Base-by-base conservation (phyloP, 2,113 vertebrate genomes). In the Syngnathus scovelli region DNA sequence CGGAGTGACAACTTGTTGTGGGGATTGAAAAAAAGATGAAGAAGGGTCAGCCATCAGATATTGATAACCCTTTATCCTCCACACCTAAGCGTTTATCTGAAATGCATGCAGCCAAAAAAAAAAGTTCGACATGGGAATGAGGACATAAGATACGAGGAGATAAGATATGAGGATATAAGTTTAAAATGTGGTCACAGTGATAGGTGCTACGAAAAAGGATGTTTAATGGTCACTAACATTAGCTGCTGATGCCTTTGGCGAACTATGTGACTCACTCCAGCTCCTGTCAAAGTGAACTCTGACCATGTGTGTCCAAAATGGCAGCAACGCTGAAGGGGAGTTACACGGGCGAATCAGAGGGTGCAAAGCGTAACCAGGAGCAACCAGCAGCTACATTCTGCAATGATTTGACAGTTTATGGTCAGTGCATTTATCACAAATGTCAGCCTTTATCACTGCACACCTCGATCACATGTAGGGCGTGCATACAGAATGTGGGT, bases 361-460 rank as follows among this genome's bases (percentile, higher is more conserved):
- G 76, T 74, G 80, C 66, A 66, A 64, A 78, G 72, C 60, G 56
- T 79, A 77, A 85, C 84, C 58, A 64, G 79, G 71, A 86, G 80
- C 56, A 64, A 75, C 88, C 78, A 61, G 70, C 61, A 80, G 88
- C 81, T 74, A 77, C 75, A 70, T 74, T 77, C 69, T 76, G 72
- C 79, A 74, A 48, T 69, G 78, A 76, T 85, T 82, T 86, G 86
- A 88, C 85, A 82, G 78, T 89, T 89, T 88, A 87, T 88, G 88
- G 88, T 88, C 86, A 89, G 77, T 86, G 86, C 85, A 69, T 89
- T 89, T 88, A 89, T 88, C 88, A 85, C 79, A 82, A 84, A 87
- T 86, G 88, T 88, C 86, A 85, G 76, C 71, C 73, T 78, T 76
- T 78, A 87, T 87, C 82, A 88, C 55, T 11, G 54, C 74, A 27